Evolutionary conservation across 35 echinoderm and acorn worm species (phyloP), one percentile per base, ranked within the genome.

Genomic region (Apostichopus japonicus): DNA sequence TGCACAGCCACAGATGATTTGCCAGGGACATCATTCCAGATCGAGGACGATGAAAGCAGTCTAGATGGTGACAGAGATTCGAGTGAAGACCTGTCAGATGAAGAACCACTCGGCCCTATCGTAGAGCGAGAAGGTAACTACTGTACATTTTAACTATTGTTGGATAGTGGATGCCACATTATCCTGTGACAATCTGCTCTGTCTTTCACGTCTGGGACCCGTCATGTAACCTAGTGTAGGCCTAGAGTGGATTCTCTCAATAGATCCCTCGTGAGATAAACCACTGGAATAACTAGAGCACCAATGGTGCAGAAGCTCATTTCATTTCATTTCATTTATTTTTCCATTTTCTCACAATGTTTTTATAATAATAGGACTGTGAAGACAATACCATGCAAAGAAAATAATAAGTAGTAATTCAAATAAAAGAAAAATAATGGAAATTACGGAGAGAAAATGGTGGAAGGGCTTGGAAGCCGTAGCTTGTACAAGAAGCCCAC

Each of bases 1-100:
- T 33, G 79, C 79, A 83, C 79, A 83, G 6, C 23, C 5, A 83
- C 79, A 55, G 79, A 83, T 83, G 24, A 83, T 83, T 83, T 33
- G 80, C 10, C 80, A 27, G 80, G 80, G 80, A 83, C 80, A 83
- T 83, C 80, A 83, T 83, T 83, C 80, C 80, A 17, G 78, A 80
- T 80, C 25, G 78, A 80, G 78, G 78, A 80, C 27, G 78, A 80
- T 80, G 78, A 13, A 80, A 80, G 78, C 78, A 80, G 78, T 80
- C 78, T 80, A 80, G 78, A 80, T 80, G 78, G 78, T 80, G 78
- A 80, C 78, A n/a, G 27, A 24, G 78, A 80, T 80, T 80, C 78
- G 25, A 80, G 78, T 80, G 78, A 80, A 17, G 78, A 80, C 78
- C 78, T 80, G 78, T 80, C 78, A 44, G 25, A 83, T 83, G 24